These are phyloP conservation scores for Loxodonta africana DNA, from an alignment of 2,113 vertebrate genomes.

Conservation along the genomic window DNA sequence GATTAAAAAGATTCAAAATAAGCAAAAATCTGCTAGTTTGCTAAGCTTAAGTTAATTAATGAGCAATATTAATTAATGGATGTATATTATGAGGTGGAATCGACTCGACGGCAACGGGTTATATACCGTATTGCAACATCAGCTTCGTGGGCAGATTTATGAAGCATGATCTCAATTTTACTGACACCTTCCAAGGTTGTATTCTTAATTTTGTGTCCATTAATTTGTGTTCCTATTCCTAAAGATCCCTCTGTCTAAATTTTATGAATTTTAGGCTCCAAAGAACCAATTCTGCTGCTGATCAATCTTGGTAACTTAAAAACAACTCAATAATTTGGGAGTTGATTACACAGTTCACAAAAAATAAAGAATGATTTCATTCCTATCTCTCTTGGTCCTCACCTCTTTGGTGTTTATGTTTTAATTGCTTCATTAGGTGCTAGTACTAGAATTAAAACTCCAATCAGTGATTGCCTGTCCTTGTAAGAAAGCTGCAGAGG, in stretches of 20 bases:
- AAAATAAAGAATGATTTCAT: neutral
- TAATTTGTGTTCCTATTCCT: neutral
- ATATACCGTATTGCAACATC: neutral
- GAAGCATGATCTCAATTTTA: neutral
- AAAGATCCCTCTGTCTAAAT: neutral
- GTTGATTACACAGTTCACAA: neutral
- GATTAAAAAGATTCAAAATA: neutral
- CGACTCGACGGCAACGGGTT: no score
- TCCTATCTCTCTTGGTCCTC: neutral
- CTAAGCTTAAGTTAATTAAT: neutral
- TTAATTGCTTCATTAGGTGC: neutral
- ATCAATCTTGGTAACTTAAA: neutral
- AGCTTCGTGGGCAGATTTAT: neutral
- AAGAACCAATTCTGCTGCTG: neutral
- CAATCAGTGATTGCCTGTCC: neutral
- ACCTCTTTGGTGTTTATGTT: neutral
- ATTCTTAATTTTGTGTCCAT: neutral
- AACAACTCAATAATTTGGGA: neutral
- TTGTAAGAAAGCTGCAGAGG: neutral
- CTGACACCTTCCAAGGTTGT: neutral
- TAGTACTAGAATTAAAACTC: slow-evolving; percentile 12
- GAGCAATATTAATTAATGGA: slow-evolving; percentile 3
- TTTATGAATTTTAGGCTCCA: neutral
- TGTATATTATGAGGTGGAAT: no score
- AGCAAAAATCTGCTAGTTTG: neutral